Percentiles rank a stretch among this genome's conserved stretches.
phyloP scores from a whole-genome alignment of 2,113 vertebrate genomes.

The Bucco capensis region DNA sequence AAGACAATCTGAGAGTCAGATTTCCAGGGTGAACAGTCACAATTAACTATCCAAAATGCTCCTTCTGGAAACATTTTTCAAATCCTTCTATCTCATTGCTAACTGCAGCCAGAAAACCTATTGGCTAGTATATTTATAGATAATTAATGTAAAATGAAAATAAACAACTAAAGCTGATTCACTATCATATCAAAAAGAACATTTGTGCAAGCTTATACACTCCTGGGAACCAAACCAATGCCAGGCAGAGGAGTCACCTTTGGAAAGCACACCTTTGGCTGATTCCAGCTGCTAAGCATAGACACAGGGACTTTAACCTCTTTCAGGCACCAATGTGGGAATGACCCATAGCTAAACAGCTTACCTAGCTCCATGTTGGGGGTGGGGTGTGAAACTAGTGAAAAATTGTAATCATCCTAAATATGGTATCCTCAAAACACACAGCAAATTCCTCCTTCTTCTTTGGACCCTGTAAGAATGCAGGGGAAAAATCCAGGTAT shows the following conservation, averaged over 20 bases:
- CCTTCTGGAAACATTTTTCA: conserved; percentile 20
- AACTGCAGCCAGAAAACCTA: conserved; percentile 2
- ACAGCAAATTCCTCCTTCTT: background rate
- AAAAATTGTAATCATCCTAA: background rate
- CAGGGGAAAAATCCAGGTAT: background rate
- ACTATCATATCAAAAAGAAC: background rate
- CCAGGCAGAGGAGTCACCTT: background rate
- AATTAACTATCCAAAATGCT: background rate
- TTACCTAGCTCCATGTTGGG: background rate
- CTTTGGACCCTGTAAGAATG: background rate
- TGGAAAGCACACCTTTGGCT: background rate
- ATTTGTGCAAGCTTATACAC: background rate
- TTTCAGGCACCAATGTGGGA: background rate
- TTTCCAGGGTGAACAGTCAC: background rate
- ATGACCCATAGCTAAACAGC: background rate
- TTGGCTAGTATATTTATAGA: background rate
- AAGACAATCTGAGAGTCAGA: background rate
- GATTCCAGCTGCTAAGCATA: background rate
- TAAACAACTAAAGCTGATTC: conserved; percentile 21
- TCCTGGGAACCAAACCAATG: background rate
- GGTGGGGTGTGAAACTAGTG: background rate
- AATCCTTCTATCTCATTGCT: background rate
- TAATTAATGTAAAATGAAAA: conserved; percentile 13
- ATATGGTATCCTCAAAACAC: background rate
- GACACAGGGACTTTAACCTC: background rate